These are phyloP conservation scores for Lepidothrix coronata DNA, from an alignment of 2,113 vertebrate genomes.

Conservation along the genomic window DNA sequence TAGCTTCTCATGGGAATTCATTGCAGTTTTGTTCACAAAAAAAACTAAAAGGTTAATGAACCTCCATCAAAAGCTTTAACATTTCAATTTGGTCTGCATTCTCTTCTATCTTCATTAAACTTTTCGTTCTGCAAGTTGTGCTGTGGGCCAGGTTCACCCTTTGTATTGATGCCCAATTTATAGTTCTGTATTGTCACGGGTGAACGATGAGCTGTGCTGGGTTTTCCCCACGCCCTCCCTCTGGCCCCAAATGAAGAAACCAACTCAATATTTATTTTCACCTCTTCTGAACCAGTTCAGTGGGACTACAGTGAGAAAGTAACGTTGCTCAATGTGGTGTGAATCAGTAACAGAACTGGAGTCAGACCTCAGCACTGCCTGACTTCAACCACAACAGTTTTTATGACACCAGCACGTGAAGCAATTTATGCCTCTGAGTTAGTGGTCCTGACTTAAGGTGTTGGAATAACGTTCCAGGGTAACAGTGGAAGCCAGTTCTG, in stretches of 20 bases:
- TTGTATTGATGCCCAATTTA: neutral
- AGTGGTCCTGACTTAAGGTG: neutral
- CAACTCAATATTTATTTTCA: neutral
- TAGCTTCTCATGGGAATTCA: neutral
- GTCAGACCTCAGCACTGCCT: neutral
- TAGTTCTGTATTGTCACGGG: neutral
- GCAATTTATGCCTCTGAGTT: neutral
- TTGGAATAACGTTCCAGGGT: neutral
- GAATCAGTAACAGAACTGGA: neutral
- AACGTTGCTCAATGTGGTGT: neutral
- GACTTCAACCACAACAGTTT: neutral
- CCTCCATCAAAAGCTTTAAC: neutral
- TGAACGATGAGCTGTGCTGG: neutral
- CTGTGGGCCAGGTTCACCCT: neutral
- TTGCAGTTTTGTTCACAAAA: neutral
- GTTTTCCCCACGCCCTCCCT: neutral
- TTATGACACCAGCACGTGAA: neutral
- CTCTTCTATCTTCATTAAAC: neutral
- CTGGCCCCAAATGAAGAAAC: neutral
- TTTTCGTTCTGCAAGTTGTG: neutral
- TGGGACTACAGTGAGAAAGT: neutral
- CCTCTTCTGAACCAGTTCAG: neutral
- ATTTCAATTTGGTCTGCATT: neutral
- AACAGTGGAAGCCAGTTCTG: neutral
- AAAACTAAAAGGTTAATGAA: neutral